A percentile compares a stretch with the other conserved stretches of the same genome.
phyloP scores from a whole-genome alignment of 1,140 invertebrate species.

The Eriocheir sinensis region DNA sequence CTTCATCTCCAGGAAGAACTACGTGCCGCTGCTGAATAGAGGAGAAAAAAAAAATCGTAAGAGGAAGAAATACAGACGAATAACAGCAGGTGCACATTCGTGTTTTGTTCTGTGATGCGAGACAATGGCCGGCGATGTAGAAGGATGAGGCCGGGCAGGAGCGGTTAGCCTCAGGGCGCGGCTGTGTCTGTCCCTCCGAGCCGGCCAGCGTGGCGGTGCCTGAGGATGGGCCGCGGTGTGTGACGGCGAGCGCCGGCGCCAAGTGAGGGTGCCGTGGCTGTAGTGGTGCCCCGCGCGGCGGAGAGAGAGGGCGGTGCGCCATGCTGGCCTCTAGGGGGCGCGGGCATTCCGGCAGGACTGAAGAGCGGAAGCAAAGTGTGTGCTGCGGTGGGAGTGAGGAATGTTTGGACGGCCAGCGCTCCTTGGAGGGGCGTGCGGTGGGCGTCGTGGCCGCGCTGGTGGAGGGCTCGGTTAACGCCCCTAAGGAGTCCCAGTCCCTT shows the following conservation, averaged over 20 bases:
- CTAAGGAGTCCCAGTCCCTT: slow-evolving; percentile 29
- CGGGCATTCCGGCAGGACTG: neutral
- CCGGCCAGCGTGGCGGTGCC: neutral
- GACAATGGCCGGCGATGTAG: neutral
- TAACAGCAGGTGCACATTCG: neutral
- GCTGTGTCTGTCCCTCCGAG: too few relatives aligned
- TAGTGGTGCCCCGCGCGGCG: neutral
- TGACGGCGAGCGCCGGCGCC: neutral
- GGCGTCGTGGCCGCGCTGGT: slow-evolving; percentile 60
- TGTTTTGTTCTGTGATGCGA: neutral
- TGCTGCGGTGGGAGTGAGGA: neutral
- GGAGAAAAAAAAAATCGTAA: too few relatives aligned
- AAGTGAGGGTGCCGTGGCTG: neutral
- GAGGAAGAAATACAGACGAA: neutral
- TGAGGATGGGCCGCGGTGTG: neutral
- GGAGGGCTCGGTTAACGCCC: slow-evolving; percentile 60
- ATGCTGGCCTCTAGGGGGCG: neutral
- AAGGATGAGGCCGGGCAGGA: neutral
- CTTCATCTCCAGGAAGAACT: neutral
- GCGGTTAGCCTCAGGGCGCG: neutral
- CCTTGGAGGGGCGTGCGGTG: slow-evolving; percentile 42
- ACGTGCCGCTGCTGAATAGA: neutral
- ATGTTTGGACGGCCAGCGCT: slow-evolving; percentile 7
- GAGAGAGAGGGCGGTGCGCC: neutral
- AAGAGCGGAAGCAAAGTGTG: neutral